Conservation (phyloP, 2,797 vertebrate genomes). For the Malacoctenus gilli region DNA sequence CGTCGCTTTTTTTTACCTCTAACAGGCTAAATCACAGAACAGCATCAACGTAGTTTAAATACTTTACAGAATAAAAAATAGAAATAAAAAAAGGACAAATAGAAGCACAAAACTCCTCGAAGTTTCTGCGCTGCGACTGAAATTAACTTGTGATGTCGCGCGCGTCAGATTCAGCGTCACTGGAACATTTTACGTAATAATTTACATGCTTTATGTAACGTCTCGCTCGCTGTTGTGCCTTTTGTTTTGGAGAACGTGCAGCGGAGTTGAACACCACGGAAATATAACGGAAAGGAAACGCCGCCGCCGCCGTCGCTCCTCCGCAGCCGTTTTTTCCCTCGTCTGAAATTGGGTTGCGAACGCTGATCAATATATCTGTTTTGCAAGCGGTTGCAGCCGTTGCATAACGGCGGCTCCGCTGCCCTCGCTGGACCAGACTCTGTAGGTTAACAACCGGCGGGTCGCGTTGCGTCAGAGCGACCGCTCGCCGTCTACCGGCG, state of each 20-base stretch:
- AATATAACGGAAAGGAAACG: constrained; percentile 26
- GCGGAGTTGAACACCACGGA: constrained; percentile 28
- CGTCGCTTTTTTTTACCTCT: constrained; percentile 31
- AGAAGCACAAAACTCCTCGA: constrained; percentile 13
- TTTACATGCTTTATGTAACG: constrained; percentile 33
- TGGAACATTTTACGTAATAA: constrained; percentile 12
- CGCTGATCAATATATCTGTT: constrained; percentile 53
- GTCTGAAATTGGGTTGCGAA: constrained; percentile 35
- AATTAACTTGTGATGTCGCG: no score
- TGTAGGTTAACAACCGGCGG: constrained; percentile 64
- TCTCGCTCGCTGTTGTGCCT: constrained; percentile 15
- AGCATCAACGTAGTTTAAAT: constrained; percentile 76
- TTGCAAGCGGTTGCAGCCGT: constrained; percentile 57
- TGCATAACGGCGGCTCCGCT: constrained; percentile 55
- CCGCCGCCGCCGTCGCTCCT: constrained; percentile 3
- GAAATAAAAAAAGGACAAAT: constrained; percentile 46
- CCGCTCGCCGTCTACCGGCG: constrained; percentile 43
- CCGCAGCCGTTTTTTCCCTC: constrained; percentile 25
- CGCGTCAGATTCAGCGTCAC: constrained; percentile 17
- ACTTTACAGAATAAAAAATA: constrained; percentile 70
- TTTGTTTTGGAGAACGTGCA: constrained; percentile 39
- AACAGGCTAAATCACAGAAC: constrained; percentile 43
- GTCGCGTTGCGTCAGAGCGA: constrained; percentile 60
- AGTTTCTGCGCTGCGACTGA: no score
- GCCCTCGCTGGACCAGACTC: constrained; percentile 40